Evolutionary conservation across 2,888 invertebrate genomes (phyloP), one percentile per base, ranked within the genome.

Genomic region (Cantharis rustica): DNA sequence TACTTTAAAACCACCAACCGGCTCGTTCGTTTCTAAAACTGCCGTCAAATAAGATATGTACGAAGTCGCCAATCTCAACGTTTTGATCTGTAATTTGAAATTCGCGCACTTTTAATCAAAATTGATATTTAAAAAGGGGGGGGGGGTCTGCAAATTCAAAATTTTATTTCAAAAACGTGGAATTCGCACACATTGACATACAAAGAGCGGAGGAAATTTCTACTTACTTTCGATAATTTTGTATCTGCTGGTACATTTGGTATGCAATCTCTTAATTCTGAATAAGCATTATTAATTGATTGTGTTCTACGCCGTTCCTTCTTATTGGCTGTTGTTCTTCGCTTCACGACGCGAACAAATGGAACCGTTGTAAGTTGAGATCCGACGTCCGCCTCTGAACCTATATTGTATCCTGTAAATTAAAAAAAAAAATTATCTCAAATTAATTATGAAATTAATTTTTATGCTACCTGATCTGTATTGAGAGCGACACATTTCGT

Each of bases 221-320:
- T n/a, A 61, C 80, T 91, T 89, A 96, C 96, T 91, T 98, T 98
- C 13, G 97, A 97, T 26, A 98, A 89, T 88, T 98, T 98, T 0
- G 98, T 98, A 86, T 98, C 98, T 0, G 96, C 94, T 0, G 98
- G 98, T 0, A 98, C 98, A 85, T 98, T 98, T 0, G 98, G 98
- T 83, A 98, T 98, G 87, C 97, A 96, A 80, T 97, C 97, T 13
- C 98, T 89, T 0, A 98, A 90, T 84, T 96, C 96, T 0, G 96
- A 94, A 87, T 98, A 98, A 0, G 98, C 98, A 71, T 95, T 96
- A 88, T 98, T 98, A 80, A 98, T 98, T 82, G 96, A 96, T 86
- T 96, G 95, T 0, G 98, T 98, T 71, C 98, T 90, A 80, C 97
- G 89, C 10, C 98, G 88, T 86, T 98, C 98, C 87, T 98, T 98